Evolutionary conservation across 1,140 invertebrate genomes (phyloP).

Genomic region (Rhizoglyphus robini): DNA sequence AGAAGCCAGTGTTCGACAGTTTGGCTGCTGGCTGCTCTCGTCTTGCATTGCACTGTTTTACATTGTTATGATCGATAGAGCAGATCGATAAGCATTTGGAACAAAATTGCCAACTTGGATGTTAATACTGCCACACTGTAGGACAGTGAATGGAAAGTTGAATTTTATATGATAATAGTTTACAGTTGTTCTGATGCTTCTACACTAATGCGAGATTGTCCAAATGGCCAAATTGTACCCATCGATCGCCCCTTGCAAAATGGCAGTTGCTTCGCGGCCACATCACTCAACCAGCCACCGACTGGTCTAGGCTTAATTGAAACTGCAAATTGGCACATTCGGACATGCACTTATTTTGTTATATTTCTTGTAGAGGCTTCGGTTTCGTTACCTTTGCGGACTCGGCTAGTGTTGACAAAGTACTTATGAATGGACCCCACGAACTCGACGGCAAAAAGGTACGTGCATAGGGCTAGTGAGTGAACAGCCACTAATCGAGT

Average conservation of each 20-base stretch:
- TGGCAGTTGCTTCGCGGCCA: neutral
- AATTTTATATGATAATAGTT: neutral
- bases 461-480: slow-evolving; percentile 11
- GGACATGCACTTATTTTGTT: no score
- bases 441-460: slow-evolving; percentile 78
- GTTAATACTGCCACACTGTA: neutral
- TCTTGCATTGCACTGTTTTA: neutral
- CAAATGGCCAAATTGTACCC: neutral
- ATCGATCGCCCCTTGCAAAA: neutral
- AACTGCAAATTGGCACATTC: no score
- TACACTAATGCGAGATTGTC: neutral
- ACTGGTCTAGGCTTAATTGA: no score
- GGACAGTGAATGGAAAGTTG: neutral
- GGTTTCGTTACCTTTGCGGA: slow-evolving; percentile 46
- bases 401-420: slow-evolving; percentile 37
- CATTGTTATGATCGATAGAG: neutral
- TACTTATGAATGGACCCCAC: slow-evolving; percentile 59
- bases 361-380: slow-evolving; percentile 67
- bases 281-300: no score
- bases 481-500: slow-evolving; percentile 21
- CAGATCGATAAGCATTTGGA: neutral
- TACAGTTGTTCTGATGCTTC: neutral
- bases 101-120: neutral
- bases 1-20: neutral
- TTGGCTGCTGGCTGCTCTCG: neutral